Base-by-base conservation (phyloP, 2,797 vertebrate species). In the Discoglossus pictus region DNA sequence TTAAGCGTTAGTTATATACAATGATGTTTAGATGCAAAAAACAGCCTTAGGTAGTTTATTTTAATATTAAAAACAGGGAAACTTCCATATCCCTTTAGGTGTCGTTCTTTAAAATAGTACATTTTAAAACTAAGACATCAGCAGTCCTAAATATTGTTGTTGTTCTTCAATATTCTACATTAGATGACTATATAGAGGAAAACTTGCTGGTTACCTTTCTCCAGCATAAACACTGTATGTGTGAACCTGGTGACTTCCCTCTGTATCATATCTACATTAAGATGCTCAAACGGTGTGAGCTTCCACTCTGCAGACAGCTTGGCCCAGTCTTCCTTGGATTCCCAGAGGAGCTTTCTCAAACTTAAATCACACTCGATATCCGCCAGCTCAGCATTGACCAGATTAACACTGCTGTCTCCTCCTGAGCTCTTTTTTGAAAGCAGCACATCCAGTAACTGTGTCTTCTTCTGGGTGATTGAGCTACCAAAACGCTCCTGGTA, bases 201-300 rank as follows among this genome's bases (percentile, higher is more conserved):
- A n/a, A n/a, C n/a, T n/a, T n/a, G n/a, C n/a, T n/a, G 8, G 8
- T 62, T 76, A 87, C 86, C 84, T 86, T 86, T 88, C 48, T 87
- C 86, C 16, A 88, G 71, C 17, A 80, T 48, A 2, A 62, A 62
- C 43, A 85, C 65, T 2, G 75, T 78, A 2, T 82, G 77, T 39
- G 78, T 80, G 74, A 84, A 83, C 21, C 79, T 76, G 18, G 73
- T 79, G 44, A 87, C 78, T 1, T 65, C 75, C 44, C 64, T 83
- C 53, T 84, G 84, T 9, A 86, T 72, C 2, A 70, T 43, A 2
- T 87, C 80, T 4, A 74, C 56, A 4, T 88, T 78, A 20, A 87
- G 67, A 23, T 20, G 72, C 7, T 74, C 72, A 38, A 88, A 82
- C 24, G 74, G 35, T 1, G 74, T 75, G 0, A 23, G 23, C 15